Percentiles rank a stretch among this genome's conserved stretches.
Evolutionary conservation across 2,113 vertebrate genomes (phyloP).

Genomic region (Labeo catla): DNA sequence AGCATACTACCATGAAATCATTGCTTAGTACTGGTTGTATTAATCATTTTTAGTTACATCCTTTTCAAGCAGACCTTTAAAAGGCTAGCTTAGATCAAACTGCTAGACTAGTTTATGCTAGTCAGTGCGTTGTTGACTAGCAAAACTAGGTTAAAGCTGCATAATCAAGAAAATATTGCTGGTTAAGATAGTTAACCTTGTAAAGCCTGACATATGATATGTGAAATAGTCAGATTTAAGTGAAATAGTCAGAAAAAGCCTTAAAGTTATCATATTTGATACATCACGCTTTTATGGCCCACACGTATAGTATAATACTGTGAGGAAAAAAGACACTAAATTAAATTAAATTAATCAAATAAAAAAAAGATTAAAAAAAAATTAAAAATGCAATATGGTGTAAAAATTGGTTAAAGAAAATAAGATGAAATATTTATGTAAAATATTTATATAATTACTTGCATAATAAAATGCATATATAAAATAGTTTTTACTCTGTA

Average conservation of each 20-base stretch:
- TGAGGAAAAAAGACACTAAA: neutral
- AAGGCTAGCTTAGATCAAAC: neutral
- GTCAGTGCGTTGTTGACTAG: neutral
- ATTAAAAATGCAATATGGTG: too few relatives aligned
- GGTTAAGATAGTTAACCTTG: neutral
- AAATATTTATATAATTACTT: too few relatives aligned
- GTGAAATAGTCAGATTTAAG: too few relatives aligned
- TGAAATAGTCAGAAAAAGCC: too few relatives aligned
- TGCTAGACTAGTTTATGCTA: neutral
- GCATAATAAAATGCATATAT: too few relatives aligned
- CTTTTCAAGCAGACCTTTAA: neutral
- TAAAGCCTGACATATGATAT: neutral
- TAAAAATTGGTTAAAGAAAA: too few relatives aligned
- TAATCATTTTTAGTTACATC: neutral
- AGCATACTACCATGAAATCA: constrained; percentile 23
- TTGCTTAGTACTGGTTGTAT: neutral
- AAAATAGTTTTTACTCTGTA: too few relatives aligned
- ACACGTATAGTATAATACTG: neutral
- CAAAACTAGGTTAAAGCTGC: neutral
- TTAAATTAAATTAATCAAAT: too few relatives aligned
- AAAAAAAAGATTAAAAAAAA: too few relatives aligned
- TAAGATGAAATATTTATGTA: too few relatives aligned
- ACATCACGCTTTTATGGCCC: neutral
- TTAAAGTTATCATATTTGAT: neutral
- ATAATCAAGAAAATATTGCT: neutral